Percentiles rank a stretch among this genome's conserved stretches.
Evolutionary conservation across 1,140 invertebrate genomes (phyloP).

Genomic region (Bombus confusus): DNA sequence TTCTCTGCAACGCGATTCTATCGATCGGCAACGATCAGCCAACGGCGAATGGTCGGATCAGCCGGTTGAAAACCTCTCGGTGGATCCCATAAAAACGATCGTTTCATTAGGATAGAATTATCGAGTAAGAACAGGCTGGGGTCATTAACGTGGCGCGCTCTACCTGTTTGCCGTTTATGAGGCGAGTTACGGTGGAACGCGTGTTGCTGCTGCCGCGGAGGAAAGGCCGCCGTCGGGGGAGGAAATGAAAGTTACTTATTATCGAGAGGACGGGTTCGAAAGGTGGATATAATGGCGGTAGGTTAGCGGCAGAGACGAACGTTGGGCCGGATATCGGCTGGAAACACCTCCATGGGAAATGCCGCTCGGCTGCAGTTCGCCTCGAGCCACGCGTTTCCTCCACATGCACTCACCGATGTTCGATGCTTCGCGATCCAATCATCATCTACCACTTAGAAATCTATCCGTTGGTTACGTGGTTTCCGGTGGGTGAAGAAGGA

Average conservation of each 20-base stretch:
- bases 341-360: constrained; percentile 41
- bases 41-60: not conserved
- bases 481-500: not conserved
- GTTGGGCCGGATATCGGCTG: constrained; percentile 39
- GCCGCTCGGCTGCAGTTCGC: constrained; percentile 4
- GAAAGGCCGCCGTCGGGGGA: constrained; percentile 49
- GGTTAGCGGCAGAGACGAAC: constrained; percentile 10
- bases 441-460: not conserved
- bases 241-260: constrained; percentile 68
- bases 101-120: constrained; percentile 40
- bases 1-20: not conserved
- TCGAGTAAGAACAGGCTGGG: constrained; percentile 28
- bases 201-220: constrained; percentile 29
- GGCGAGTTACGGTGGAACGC: constrained; percentile 36
- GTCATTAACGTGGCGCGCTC: constrained; percentile 40
- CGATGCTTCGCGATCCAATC: not conserved
- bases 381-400: constrained; percentile 31
- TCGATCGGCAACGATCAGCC: not conserved
- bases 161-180: constrained; percentile 39
- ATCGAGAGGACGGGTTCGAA: constrained; percentile 52
- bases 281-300: constrained; percentile 41
- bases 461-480: not conserved
- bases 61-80: not conserved
- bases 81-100: constrained; percentile 9
- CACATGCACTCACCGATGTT: not conserved